Percentiles rank a stretch among this genome's conserved stretches.
Conservation (phyloP, 2,113 vertebrate species). For the Brachyistius frenatus region DNA sequence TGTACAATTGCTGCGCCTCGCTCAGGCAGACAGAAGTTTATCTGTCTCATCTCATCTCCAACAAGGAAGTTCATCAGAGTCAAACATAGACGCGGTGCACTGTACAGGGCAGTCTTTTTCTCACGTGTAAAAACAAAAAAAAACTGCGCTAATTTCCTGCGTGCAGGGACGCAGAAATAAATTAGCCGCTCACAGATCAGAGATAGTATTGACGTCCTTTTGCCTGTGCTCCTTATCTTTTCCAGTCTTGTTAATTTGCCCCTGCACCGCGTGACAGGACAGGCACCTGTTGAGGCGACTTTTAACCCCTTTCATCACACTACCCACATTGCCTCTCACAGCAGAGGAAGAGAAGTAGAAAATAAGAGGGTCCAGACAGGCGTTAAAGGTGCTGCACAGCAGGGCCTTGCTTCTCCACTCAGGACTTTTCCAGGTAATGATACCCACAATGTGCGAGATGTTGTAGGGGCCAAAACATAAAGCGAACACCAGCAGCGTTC, state of each 20-base stretch:
- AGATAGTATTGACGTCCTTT: constrained; percentile 70
- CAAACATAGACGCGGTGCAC: constrained; percentile 16
- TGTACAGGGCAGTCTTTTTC: constrained; percentile 28
- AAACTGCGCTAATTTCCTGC: constrained; percentile 64
- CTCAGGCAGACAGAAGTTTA: constrained; percentile 14
- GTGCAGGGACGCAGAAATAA: constrained; percentile 45
- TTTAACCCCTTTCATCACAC: constrained; percentile 59
- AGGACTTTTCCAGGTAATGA: constrained; percentile 72
- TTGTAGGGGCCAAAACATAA: constrained; percentile 92
- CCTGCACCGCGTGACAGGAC: constrained; percentile 30
- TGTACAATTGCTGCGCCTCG: background rate
- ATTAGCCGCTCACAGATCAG: constrained; percentile 52
- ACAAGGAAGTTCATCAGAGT: constrained; percentile 51
- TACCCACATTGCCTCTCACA: constrained; percentile 77
- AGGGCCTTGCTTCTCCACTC: constrained; percentile 86
- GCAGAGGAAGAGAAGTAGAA: constrained; percentile 91
- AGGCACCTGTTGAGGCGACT: constrained; percentile 44
- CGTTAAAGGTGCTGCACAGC: constrained; percentile 89
- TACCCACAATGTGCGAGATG: constrained; percentile 90
- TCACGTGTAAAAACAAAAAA: constrained; percentile 55
- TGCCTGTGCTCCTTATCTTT: constrained; percentile 72
- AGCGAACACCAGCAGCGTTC: constrained; percentile 86
- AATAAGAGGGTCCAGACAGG: constrained; percentile 90
- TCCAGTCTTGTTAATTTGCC: constrained; percentile 29
- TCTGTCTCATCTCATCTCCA: constrained; percentile 6